Evolutionary conservation across 2,797 vertebrate genomes (phyloP).

Genomic region (Poecilia wingei): DNA sequence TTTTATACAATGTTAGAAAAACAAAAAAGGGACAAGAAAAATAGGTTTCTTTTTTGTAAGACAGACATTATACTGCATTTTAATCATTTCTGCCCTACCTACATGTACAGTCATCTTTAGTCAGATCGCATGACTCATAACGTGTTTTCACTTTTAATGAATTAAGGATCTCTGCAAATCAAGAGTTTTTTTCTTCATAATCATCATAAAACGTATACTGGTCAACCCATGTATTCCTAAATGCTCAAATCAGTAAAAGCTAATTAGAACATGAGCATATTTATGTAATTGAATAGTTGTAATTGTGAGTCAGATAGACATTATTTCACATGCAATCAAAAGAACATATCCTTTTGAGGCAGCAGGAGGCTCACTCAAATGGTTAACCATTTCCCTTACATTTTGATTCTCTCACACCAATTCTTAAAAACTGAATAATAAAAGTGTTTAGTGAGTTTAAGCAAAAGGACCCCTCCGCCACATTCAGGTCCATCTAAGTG

Average conservation of each 20-base stretch:
- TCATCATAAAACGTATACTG: not conserved
- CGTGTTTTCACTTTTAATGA: not conserved
- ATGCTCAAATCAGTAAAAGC: not conserved
- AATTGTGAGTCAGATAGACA: not conserved
- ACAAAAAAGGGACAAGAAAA: no score
- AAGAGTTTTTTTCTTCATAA: not conserved
- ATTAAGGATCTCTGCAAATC: not conserved
- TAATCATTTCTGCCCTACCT: no score
- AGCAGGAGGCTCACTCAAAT: not conserved
- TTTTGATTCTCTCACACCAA: not conserved
- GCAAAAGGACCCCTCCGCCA: conserved; percentile 12
- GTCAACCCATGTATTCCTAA: not conserved
- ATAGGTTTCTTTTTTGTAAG: no score
- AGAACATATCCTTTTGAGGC: not conserved
- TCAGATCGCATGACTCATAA: not conserved
- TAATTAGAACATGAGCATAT: not conserved
- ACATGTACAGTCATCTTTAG: not conserved
- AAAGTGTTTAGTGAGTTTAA: not conserved
- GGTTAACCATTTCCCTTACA: not conserved
- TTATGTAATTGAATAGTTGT: not conserved
- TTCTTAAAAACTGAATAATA: not conserved
- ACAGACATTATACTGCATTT: no score
- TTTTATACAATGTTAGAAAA: no score
- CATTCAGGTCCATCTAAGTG: conserved; percentile 14
- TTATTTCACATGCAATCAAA: not conserved